These are phyloP conservation scores for Notocelia uddmanniana DNA, from an alignment of 2,888 invertebrate species.

Conservation along the genomic window DNA sequence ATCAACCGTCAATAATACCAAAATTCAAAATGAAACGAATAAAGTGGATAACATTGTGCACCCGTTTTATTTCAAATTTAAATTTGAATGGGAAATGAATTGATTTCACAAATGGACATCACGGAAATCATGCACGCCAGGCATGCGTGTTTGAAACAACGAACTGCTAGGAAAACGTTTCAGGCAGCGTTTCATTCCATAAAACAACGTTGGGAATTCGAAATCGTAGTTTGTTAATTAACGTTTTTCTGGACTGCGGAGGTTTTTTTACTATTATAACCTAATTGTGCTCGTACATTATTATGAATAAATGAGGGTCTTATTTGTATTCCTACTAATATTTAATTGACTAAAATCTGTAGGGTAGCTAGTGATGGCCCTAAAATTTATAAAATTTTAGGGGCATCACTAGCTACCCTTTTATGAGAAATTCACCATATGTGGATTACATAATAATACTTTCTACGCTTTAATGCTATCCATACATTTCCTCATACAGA, in stretches of 20 bases:
- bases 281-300: background rate
- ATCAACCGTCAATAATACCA: background rate
- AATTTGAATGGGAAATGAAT: slow-evolving; percentile 3
- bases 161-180: background rate
- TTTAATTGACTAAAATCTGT: too few species aligned
- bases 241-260: background rate
- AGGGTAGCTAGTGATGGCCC: too few species aligned
- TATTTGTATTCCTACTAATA: too few species aligned
- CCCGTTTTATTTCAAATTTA: background rate
- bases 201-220: background rate
- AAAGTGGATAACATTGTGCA: background rate
- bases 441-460: too few species aligned
- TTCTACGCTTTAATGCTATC: too few species aligned
- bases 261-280: background rate
- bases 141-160: slow-evolving; percentile 5
- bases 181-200: background rate
- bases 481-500: too few species aligned
- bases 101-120: slow-evolving; percentile 9
- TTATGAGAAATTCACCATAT: too few species aligned
- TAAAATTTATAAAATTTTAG: too few species aligned
- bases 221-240: background rate
- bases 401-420: too few species aligned
- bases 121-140: slow-evolving; percentile 6
- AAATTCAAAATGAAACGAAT: background rate
- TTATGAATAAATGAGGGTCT: too few species aligned